phyloP scores from a whole-genome alignment of 2,888 invertebrate species.

The Drosophila barbarae region DNA sequence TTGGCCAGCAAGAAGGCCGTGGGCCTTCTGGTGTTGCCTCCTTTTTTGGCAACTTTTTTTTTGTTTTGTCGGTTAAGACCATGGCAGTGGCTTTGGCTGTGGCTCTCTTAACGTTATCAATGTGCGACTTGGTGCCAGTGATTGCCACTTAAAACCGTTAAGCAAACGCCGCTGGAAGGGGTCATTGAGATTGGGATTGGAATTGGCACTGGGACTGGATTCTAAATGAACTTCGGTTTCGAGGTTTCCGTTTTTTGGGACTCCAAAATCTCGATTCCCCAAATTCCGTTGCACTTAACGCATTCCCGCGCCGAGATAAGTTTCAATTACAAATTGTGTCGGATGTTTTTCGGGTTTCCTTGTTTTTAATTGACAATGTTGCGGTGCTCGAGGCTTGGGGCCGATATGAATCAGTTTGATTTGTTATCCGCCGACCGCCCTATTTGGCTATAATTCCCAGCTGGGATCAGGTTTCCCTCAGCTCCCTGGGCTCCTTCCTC shows the following conservation, averaged over 20 bases:
- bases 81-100: not conserved
- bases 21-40: conserved; percentile 42
- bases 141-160: conserved; percentile 72
- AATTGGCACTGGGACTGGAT: conserved; percentile 41
- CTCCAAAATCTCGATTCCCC: conserved; percentile 23
- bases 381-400: not conserved
- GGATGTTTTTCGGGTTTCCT: conserved; percentile 43
- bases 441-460: conserved; percentile 41
- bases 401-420: conserved; percentile 57
- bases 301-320: conserved; percentile 61
- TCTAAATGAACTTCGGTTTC: conserved; percentile 59
- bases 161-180: conserved; percentile 62
- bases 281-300: conserved; percentile 68
- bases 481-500: not conserved
- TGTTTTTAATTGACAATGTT: conserved; percentile 60
- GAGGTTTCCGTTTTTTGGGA: conserved; percentile 32
- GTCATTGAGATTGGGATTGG: conserved; percentile 31
- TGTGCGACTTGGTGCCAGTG: conserved; percentile 62
- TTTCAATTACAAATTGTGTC: conserved; percentile 70
- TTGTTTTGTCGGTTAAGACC: conserved; percentile 2
- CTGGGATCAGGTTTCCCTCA: conserved; percentile 10
- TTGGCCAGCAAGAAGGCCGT: conserved; percentile 30
- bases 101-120: conserved; percentile 61
- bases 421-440: conserved; percentile 33
- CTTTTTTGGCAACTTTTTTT: conserved; percentile 28